Conservation (phyloP, 2,888 invertebrate species). For the Cataglyphis cursor region DNA sequence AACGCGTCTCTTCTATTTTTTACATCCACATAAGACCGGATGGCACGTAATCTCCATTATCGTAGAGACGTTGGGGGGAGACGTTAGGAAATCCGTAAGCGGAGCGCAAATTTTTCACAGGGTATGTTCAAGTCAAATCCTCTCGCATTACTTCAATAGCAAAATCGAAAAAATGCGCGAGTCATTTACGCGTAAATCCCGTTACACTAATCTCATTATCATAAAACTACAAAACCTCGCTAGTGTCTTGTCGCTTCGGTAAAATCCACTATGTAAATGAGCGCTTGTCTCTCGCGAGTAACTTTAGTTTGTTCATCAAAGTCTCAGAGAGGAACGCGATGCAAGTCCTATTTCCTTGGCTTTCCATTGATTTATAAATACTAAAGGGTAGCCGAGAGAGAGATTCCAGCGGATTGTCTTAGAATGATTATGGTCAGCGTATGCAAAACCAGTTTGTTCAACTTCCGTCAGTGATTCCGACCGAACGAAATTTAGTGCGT, state of each 20-base stretch:
- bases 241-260: not conserved
- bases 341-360: not conserved
- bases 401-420: not conserved
- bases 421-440: not conserved
- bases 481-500: not conserved
- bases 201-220: not conserved
- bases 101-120: conserved; percentile 47
- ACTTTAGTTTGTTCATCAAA: not conserved
- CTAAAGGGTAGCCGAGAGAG: not conserved
- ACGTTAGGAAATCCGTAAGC: conserved; percentile 40
- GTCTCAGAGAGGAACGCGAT: not conserved
- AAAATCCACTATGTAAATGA: not conserved
- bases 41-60: conserved; percentile 53
- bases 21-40: conserved; percentile 25
- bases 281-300: not conserved
- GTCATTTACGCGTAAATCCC: conserved; percentile 25
- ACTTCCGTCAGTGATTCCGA: not conserved
- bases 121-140: conserved; percentile 17
- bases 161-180: conserved; percentile 18
- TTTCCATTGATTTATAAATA: conserved; percentile 41
- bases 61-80: conserved; percentile 32
- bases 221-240: not conserved
- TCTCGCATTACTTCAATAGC: conserved; percentile 29
- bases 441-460: not conserved
- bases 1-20: conserved; percentile 51